phyloP scores from a whole-genome alignment of 2,797 vertebrate genomes.

The Sebastes wilsoni region DNA sequence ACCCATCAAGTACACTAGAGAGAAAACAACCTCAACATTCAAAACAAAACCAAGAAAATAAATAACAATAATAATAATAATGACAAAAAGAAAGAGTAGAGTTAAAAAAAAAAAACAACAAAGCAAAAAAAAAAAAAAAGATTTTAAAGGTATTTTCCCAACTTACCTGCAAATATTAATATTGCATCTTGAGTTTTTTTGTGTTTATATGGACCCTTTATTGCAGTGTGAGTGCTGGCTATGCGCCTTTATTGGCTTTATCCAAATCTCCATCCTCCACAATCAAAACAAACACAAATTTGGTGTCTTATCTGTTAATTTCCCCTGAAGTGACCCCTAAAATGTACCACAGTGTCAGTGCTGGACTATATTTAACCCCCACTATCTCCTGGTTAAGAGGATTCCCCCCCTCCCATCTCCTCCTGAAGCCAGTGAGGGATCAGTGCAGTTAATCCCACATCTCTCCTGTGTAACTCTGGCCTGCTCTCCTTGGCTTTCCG shows the following conservation, averaged over 20 bases:
- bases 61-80: too few species aligned
- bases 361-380: constrained; percentile 55
- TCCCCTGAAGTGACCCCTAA: neutral
- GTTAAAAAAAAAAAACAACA: too few species aligned
- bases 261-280: accelerated
- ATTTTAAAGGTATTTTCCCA: neutral
- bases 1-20: too few species aligned
- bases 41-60: too few species aligned
- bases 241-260: neutral
- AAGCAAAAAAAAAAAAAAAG: too few species aligned
- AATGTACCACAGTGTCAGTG: constrained; percentile 23
- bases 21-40: too few species aligned
- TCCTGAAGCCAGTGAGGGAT: constrained; percentile 46
- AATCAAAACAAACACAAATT: neutral
- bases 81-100: too few species aligned
- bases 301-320: neutral
- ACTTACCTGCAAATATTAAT: neutral
- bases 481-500: constrained; percentile 9
- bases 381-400: constrained; percentile 65
- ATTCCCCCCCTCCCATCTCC: constrained; percentile 33
- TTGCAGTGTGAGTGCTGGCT: neutral
- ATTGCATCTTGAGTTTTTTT: accelerated
- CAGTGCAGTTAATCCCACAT: constrained; percentile 63
- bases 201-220: neutral
- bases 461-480: constrained; percentile 27